These are phyloP conservation scores for Ptilorrhoa leucosticta DNA, from an alignment of 2,113 vertebrate species.

Conservation along the genomic window DNA sequence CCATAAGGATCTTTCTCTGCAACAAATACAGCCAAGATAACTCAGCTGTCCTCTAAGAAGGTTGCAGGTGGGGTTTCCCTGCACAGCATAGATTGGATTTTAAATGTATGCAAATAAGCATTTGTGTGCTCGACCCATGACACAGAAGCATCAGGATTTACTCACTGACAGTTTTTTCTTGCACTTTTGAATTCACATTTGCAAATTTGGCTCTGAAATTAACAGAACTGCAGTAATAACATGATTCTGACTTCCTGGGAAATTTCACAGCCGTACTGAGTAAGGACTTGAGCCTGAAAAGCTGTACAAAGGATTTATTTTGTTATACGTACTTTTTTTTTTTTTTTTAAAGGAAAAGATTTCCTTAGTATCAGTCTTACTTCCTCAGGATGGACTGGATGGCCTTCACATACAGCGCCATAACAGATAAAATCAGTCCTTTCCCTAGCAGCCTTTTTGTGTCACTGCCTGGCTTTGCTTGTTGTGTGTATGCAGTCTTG, in stretches of 20 bases:
- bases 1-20: background rate
- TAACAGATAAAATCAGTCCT: constrained; percentile 25
- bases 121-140: background rate
- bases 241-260: background rate
- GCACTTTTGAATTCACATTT: background rate
- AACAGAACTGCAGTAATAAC: background rate
- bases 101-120: constrained; percentile 16
- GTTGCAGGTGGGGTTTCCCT: constrained; percentile 11
- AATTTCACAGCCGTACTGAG: background rate
- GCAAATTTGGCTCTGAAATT: background rate
- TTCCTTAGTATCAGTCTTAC: background rate
- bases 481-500: background rate
- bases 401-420: background rate
- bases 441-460: constrained; percentile 1
- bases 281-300: background rate
- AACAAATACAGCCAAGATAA: background rate
- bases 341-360: background rate
- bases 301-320: background rate
- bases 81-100: background rate
- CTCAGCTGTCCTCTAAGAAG: background rate
- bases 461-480: background rate
- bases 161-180: background rate
- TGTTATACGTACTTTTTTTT: background rate
- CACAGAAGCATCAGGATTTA: constrained; percentile 11
- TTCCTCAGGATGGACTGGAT: background rate